Evolutionary conservation across 2,888 invertebrate species (phyloP), one percentile per base, ranked within the genome.

Genomic region (Erpobdella octoculata): DNA sequence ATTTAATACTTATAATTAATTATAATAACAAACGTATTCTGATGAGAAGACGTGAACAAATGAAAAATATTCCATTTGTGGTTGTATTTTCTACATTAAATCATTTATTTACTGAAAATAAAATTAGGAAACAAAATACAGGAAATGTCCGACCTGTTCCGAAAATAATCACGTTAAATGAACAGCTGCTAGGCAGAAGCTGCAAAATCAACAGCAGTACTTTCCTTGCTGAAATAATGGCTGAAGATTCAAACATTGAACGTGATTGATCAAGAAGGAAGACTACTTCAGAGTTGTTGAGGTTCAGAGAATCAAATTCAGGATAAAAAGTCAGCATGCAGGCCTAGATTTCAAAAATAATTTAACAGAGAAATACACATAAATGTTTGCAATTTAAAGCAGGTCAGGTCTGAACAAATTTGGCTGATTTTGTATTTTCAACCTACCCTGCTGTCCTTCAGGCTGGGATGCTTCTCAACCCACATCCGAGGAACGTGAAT

Each of bases 251-350:
- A 35, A 9, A 76, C 84, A 85, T 84, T 12, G 84, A 84, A 72
- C 84, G 83, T 25, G 84, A 84, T 53, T 81, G 76, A 75, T 85
- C 85, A 41, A 85, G 73, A 8, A 84, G 74, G 69, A 85, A 78
- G 9, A 83, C 77, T 8, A 83, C 75, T 65, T 76, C 80, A 61
- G 76, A 78, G 70, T 76, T 78, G 70, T 72, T 78, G 33, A 78
- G 73, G 69, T 79, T 77, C 58, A 73, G 74, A 0, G 79, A 77
- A 71, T 82, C 82, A 78, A 85, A 85, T 76, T 83, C 82, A 0
- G 85, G 85, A 76, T 84, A 83, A 76, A 84, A 83, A 35, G 83
- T 81, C 76, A 84, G 73, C 84, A 84, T 84, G 76, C 81, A 82
- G 0, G 83, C 83, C 82, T 83, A 74, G 15, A 76, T 76, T 25